A percentile compares a stretch with the other conserved stretches of the same genome.
Conservation (phyloP, 2,888 invertebrate genomes). For the Spodoptera picta region DNA sequence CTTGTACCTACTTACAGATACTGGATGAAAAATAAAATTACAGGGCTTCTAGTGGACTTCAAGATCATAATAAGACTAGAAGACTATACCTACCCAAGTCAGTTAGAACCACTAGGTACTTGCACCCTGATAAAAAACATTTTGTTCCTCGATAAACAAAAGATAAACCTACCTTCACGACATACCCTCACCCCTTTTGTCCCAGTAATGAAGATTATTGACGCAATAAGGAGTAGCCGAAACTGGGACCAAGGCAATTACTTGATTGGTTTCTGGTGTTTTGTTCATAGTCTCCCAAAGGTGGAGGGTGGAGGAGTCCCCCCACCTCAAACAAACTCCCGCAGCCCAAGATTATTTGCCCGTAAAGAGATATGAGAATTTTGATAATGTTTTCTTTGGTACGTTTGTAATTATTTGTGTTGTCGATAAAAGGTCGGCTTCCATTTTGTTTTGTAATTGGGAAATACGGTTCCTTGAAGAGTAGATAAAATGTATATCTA, state of each 20-base stretch:
- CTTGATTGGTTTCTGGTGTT: slow-evolving; percentile 85
- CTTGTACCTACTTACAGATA: no score
- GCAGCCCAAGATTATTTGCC: slow-evolving; percentile 57
- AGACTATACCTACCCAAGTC: no score
- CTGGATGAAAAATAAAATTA: no score
- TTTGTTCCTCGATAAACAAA: no score
- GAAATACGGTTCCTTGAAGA: neutral
- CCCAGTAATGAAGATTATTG: slow-evolving; percentile 78
- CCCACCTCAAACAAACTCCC: slow-evolving; percentile 47
- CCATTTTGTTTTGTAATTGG: neutral
- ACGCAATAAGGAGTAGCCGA: slow-evolving; percentile 48
- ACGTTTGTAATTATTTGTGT: slow-evolving; percentile 23
- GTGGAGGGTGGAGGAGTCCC: slow-evolving; percentile 44
- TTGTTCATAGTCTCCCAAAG: slow-evolving; percentile 67
- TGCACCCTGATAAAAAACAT: no score
- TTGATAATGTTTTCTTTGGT: slow-evolving; percentile 57
- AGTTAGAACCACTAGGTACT: no score
- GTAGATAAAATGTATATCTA: no score
- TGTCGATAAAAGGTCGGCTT: neutral
- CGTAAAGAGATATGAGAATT: slow-evolving; percentile 56
- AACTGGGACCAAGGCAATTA: slow-evolving; percentile 69
- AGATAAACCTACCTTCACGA: no score
- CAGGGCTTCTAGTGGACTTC: no score
- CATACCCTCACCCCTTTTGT: slow-evolving; percentile 41
- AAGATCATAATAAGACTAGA: no score